A percentile compares a stretch with the other conserved stretches of the same genome.
Conservation (phyloP, 2,888 invertebrate genomes). For the Syrphus vitripennis region DNA sequence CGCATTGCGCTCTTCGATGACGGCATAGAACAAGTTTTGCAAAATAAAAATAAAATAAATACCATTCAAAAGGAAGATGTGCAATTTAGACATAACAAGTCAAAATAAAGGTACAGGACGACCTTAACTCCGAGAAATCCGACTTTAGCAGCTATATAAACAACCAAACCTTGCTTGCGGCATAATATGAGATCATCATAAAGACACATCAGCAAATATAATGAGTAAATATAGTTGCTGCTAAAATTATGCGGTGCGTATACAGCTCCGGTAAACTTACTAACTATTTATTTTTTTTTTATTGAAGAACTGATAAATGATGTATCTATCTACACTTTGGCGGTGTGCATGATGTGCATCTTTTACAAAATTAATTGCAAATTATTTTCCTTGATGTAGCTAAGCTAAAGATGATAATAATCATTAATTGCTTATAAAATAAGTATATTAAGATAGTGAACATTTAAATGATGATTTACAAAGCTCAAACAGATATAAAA, state of each 20-base stretch:
- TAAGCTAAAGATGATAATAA: neutral
- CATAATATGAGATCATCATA: slow-evolving; percentile 20
- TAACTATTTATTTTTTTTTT: neutral
- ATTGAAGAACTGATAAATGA: slow-evolving; percentile 1
- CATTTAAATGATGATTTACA: neutral
- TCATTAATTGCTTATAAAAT: neutral
- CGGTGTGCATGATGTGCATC: slow-evolving; percentile 40
- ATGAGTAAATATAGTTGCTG: neutral
- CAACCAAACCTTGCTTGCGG: neutral
- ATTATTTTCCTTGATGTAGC: slow-evolving; percentile 12
- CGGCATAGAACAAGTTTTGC: slow-evolving; percentile 43
- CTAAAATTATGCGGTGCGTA: neutral
- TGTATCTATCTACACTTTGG: slow-evolving; percentile 25
- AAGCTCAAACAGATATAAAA: neutral
- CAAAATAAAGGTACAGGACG: slow-evolving; percentile 6
- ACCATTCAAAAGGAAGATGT: slow-evolving; percentile 17
- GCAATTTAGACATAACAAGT: neutral
- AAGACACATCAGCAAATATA: neutral
- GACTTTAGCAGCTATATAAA: neutral
- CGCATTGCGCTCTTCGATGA: slow-evolving; percentile 28
- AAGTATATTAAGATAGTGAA: neutral
- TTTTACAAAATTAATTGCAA: slow-evolving; percentile 37
- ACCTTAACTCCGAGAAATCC: slow-evolving; percentile 25
- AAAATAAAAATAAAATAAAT: neutral
- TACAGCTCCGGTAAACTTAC: neutral